Percentiles rank a stretch among this genome's conserved stretches.
phyloP scores from a whole-genome alignment of 1,140 invertebrate genomes.

The Drosophila paulistorum region DNA sequence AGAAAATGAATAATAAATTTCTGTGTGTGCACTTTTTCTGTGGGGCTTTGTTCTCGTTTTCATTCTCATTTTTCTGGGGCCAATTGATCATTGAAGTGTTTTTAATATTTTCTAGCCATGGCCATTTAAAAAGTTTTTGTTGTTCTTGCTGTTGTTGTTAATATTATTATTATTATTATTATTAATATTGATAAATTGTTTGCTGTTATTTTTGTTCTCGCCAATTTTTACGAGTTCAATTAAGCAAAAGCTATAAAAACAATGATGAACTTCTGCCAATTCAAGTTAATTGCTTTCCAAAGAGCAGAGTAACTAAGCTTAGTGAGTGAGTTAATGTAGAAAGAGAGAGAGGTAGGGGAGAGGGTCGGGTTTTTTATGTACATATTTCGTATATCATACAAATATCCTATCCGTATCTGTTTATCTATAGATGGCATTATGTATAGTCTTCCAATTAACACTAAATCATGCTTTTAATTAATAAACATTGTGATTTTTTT shows the following conservation, averaged over 20 bases:
- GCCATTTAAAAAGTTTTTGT: conserved; percentile 27
- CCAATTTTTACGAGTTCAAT: conserved; percentile 69
- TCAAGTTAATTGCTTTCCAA: conserved; percentile 66
- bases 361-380: neutral
- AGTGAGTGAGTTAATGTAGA: neutral
- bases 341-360: neutral
- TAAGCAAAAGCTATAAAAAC: conserved; percentile 78
- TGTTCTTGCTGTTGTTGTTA: conserved; percentile 34
- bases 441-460: conserved; percentile 63
- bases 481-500: conserved; percentile 53
- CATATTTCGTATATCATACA: neutral
- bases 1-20: conserved; percentile 22
- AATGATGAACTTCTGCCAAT: conserved; percentile 68
- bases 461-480: conserved; percentile 71
- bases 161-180: conserved; percentile 10
- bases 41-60: conserved; percentile 27
- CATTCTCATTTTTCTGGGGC: conserved; percentile 33
- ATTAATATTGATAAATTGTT: conserved; percentile 2
- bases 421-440: conserved; percentile 15
- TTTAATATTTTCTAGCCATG: conserved; percentile 59
- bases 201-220: conserved; percentile 1
- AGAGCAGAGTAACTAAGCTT: neutral
- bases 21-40: conserved; percentile 36
- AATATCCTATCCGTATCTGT: neutral
- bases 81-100: conserved; percentile 63